These are phyloP conservation scores for Cochlearius cochlearius DNA, from an alignment of 2,113 vertebrate species.

Conservation along the genomic window DNA sequence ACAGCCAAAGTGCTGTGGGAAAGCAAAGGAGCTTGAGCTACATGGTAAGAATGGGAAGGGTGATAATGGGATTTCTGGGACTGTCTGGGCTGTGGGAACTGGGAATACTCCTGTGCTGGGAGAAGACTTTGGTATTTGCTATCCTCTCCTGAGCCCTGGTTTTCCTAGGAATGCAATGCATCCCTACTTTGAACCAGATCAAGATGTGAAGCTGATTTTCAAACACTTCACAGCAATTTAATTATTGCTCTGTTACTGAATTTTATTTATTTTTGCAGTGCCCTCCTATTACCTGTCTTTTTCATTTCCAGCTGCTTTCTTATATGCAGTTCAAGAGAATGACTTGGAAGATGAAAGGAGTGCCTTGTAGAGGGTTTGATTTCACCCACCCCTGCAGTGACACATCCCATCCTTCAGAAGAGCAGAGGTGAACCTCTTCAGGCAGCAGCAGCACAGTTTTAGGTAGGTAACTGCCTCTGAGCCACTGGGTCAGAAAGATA, in stretches of 20 bases:
- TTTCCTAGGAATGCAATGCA: background rate
- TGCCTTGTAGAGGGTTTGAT: background rate
- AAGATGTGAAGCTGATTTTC: background rate
- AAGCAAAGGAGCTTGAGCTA: background rate
- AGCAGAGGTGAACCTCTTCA: background rate
- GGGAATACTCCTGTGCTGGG: background rate
- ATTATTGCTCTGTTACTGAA: background rate
- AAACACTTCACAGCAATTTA: background rate
- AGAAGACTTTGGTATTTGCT: background rate
- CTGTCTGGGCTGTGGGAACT: background rate
- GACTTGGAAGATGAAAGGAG: background rate
- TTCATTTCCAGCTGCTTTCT: background rate
- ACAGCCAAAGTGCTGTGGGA: background rate
- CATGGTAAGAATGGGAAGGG: background rate
- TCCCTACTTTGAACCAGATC: background rate
- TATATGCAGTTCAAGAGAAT: background rate
- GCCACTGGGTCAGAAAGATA: background rate
- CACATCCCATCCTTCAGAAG: background rate
- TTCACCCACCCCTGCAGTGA: background rate
- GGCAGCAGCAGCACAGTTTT: background rate
- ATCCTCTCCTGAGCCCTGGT: background rate
- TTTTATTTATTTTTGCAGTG: background rate
- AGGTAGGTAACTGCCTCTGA: background rate
- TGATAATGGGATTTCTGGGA: background rate
- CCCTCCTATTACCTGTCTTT: background rate